Base-by-base conservation (phyloP, 2,888 invertebrate species). In the Amiota minor region DNA sequence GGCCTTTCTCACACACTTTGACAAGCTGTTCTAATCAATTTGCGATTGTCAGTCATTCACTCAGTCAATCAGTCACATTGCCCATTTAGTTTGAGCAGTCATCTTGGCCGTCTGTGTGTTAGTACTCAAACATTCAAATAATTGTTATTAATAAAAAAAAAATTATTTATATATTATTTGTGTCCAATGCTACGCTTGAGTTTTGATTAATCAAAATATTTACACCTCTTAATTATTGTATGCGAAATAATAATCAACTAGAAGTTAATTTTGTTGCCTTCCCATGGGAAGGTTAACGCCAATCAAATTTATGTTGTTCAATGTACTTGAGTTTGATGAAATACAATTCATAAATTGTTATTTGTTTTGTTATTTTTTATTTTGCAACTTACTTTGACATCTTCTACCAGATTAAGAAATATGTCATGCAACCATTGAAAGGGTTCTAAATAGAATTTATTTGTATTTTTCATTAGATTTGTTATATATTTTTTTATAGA, bases 381-480 rank as follows among this genome's bases (percentile, higher is more conserved):
- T 70, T 9, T 3, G 35, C 56, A 64, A 87, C 87, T 87, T 87
- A 87, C 87, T 87, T 87, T 87, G 73, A 81, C 75, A 78, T 79
- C 76, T 70, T 81, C 78, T 70, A 83, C 55, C 70, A 88, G 73
- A 71, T 74, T 80, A 67, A 75, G 16, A 71, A 87, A 76, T 76
- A 86, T 81, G 80, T 80, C 81, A 72, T 78, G 75, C 20, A 86
- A 78, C 87, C 86, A 87, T 76, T 78, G 83, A 80, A 83, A 82
- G 77, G 83, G 83, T 73, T 84, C 88, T 88, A 35, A 35, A 35
- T 35, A 82, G 75, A 85, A 68, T 16, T 68, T 53, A 23, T 50
- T 62, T n/a, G 0, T 35, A 35, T 35, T 35, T 35, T 35, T 35
- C 0, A 35, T 35, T 35, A 35, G 35, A 35, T 35, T 35, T 35